phyloP scores from a whole-genome alignment of 1,140 invertebrate species.

The Gryon sp. region DNA sequence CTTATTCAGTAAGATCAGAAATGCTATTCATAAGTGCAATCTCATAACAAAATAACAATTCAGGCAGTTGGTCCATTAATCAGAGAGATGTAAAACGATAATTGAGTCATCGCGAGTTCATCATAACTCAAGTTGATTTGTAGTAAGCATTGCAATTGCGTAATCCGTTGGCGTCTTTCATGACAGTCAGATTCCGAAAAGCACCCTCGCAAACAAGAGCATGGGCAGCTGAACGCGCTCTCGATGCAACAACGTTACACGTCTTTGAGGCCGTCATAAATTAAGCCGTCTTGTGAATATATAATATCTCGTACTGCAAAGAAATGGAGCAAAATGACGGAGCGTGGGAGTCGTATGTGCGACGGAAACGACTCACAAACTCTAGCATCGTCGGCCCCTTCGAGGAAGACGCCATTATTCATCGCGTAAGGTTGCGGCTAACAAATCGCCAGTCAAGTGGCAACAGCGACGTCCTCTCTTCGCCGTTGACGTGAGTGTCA shows the following conservation, averaged over 20 bases:
- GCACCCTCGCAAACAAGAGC: constrained; percentile 41
- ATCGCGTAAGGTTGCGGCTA: constrained; percentile 77
- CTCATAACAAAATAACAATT: constrained; percentile 51
- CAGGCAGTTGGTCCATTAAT: constrained; percentile 28
- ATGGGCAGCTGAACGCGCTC: constrained; percentile 19
- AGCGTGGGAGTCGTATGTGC: constrained; percentile 58
- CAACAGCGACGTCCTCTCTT: constrained; percentile 73
- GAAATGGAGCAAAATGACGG: constrained; percentile 62
- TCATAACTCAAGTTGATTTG: constrained; percentile 58
- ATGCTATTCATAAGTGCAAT: constrained; percentile 38
- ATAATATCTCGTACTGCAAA: constrained; percentile 52
- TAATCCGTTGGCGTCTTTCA: constrained; percentile 40
- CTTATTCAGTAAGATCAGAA: constrained; percentile 8
- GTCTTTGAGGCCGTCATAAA: constrained; percentile 54
- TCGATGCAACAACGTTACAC: constrained; percentile 40
- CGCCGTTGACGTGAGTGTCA: constrained; percentile 39
- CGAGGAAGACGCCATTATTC: constrained; percentile 73
- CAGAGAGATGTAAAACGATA: constrained; percentile 46
- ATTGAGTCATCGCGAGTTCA: constrained; percentile 50
- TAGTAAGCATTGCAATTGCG: constrained; percentile 26
- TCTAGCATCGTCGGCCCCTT: constrained; percentile 45
- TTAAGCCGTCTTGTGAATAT: constrained; percentile 53
- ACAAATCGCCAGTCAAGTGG: constrained; percentile 79
- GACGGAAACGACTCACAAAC: constrained; percentile 63
- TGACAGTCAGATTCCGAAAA: constrained; percentile 38